Evolutionary conservation across 2,888 invertebrate genomes (phyloP), one percentile per base, ranked within the genome.

Genomic region (Timandra comae): DNA sequence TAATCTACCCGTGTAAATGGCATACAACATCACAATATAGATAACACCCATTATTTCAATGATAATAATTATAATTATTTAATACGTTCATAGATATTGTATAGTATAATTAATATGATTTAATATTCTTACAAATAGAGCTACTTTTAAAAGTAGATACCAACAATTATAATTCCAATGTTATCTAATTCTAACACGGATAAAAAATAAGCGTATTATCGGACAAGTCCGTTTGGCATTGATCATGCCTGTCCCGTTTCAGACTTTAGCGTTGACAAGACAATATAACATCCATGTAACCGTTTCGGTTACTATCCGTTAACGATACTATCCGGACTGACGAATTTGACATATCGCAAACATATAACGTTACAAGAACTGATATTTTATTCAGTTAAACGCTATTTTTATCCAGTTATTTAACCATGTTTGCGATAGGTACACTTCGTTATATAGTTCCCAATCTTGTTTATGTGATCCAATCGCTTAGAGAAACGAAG

Each of bases 181-280:
- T 72, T 71, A 74, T 61, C 74, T 67, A 76, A 64, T 75, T 16
- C 16, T 75, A 79, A 78, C 71, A 75, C 66, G 74, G 76, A 73
- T 77, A 79, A 76, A 81, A 81, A 82, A 84, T 85, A 85, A 85
- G 84, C 84, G 84, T 85, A 84, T 80, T 71, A 64, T 70, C 79
- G 82, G 84, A 82, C 75, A 65, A 65, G 8, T 73, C 74, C 73
- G 68, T 73, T 59, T 52, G 73, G 70, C 71, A 62, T 56, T 52
- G 43, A 44, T 38, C 51, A 56, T 65, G 77, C 70, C 78, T 76
- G 75, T 69, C 79, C 78, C 82, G 65, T 71, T 66, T 81, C 81
- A 82, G 82, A 82, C 81, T 79, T 80, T 66, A 24, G 9, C 1
- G 16, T 16, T 16, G 16, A 16, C 16, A n/a, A n/a, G n/a, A n/a